Percentiles rank a stretch among this genome's conserved stretches.
Conservation (phyloP, 2,888 invertebrate species). For the Argyra leucocephala region DNA sequence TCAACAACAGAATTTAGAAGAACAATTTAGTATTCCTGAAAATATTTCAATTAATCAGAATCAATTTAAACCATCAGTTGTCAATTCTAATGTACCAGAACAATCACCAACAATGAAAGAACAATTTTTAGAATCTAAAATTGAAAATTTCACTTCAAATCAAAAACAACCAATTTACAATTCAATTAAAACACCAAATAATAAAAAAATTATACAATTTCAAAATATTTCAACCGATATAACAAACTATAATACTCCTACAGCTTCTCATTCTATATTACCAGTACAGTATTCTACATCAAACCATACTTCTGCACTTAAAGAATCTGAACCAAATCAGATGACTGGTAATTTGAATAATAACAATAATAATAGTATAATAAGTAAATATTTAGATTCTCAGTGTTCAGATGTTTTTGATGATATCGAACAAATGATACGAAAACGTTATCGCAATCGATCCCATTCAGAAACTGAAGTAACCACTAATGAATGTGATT, state of each 20-base stretch:
- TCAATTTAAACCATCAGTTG: not conserved
- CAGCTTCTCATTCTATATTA: constrained; percentile 33
- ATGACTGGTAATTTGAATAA: not conserved
- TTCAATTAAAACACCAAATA: too few species aligned
- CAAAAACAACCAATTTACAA: not conserved
- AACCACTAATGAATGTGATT: constrained; percentile 27
- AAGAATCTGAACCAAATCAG: constrained; percentile 14
- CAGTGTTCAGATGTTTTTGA: constrained; percentile 21
- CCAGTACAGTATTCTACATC: constrained; percentile 15
- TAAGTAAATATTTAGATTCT: constrained; percentile 22
- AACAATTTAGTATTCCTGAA: not conserved
- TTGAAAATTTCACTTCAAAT: not conserved
- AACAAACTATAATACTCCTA: constrained; percentile 14
- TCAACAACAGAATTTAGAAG: not conserved
- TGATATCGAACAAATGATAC: constrained; percentile 21
- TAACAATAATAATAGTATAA: not conserved
- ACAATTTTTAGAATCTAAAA: not conserved
- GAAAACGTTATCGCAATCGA: constrained; percentile 30
- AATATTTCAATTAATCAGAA: not conserved
- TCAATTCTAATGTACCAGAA: not conserved
- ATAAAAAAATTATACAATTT: too few species aligned
- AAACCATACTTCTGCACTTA: constrained; percentile 10
- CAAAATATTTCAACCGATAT: too few species aligned
- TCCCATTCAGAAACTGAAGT: constrained; percentile 36
- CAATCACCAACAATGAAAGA: not conserved